Evolutionary conservation across 1,140 invertebrate species (phyloP), one percentile per base, ranked within the genome.

Genomic region (Pseudoatta argentina): DNA sequence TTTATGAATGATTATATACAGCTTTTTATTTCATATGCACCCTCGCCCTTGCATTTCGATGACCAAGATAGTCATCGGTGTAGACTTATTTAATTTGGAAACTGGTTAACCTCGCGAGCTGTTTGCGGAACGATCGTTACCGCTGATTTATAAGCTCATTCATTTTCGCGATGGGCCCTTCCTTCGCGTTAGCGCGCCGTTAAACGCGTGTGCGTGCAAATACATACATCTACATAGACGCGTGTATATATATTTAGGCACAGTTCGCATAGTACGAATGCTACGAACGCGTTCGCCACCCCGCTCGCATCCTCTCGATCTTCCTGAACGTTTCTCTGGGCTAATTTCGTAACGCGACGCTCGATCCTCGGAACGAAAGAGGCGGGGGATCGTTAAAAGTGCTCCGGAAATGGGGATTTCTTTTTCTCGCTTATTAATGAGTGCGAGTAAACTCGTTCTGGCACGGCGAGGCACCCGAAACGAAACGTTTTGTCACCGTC

Each of bases 121-220:
- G 89, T 90, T 90, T 90, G 88, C 89, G 67, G 81, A 90, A 81
- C 87, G 91, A 91, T 91, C 91, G 91, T 92, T 92, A 91, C 79
- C 59, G 71, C 44, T 91, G 91, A 92, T 92, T 92, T 92, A 92
- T 92, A 86, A 86, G 86, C 85, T 91, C 91, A 87, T 91, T 92
- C 89, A 77, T 92, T 91, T 91, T 87, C 89, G 86, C 83, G 87
- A 92, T 89, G 85, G 76, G 53, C 51, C 72, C 53, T 71, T 78
- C 71, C 69, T 69, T 48, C 75, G 55, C 67, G 67, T 73, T 82
- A 71, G 34, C 78, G 53, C 18, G 66, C 21, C 34, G 34, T 72
- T 73, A 72, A 24, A 30, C 39, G 34, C 55, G 79, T 73, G 67
- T 81, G 81, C 24, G 69, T 61, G 67, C 63, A 64, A 53, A 78